Base-by-base conservation (phyloP, 2,797 vertebrate species). In the Malacoctenus gilli region DNA sequence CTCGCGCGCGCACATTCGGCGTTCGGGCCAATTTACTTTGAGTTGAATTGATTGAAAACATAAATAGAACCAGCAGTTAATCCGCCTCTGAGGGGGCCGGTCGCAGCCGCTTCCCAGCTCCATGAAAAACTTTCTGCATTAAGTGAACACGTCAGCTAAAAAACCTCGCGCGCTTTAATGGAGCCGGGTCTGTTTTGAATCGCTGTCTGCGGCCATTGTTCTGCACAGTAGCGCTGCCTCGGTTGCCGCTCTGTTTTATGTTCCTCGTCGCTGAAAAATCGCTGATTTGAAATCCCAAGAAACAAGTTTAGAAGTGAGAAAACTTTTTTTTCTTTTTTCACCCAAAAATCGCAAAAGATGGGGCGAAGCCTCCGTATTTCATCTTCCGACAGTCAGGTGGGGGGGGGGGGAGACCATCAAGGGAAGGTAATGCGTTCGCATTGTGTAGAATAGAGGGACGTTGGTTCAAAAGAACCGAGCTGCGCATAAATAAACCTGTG, bases 401-500 rank as follows among this genome's bases (percentile, higher is more conserved):
- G 59, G 57, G 59, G 44, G 59, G 57, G 59, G 57, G 38, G 77
- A 69, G 75, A 70, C 65, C 77, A 80, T 84, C 75, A 84, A 77
- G 68, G 61, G 56, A 47, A 56, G 73, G 49, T 32, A 59, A 40
- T 42, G 54, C 3, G 68, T 76, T 65, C 62, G 57, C 50, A 76
- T 75, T 48, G 77, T 20, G 46, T 39, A 57, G 64, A 41, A 48
- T 56, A 65, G 79, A 20, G 50, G 53, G 59, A 73, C 72, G 68
- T 77, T 62, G 72, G 62, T 81, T 83, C 72, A 83, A 83, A 85
- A 68, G 53, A 74, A 68, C 23, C 60, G 55, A 73, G 72, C 75
- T 65, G 41, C 54, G 70, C 65, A 81, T 68, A 72, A 77, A 81
- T 75, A 85, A 70, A 36, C 72, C 65, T 37, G 48, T 14, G 48